phyloP scores from a whole-genome alignment of 1,140 invertebrate species.

The Venturia canescens region DNA sequence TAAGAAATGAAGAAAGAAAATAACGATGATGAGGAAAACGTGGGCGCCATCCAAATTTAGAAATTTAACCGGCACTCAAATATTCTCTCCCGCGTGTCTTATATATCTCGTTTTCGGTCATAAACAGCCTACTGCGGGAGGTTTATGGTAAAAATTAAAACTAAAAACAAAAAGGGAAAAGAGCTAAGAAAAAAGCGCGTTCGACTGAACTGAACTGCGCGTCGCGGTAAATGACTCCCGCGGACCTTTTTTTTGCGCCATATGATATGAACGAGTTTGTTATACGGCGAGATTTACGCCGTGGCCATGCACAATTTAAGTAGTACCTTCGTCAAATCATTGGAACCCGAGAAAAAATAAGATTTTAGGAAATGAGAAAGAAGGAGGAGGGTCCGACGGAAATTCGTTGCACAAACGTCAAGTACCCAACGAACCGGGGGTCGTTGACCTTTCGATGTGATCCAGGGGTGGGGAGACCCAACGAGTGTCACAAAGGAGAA shows the following conservation, averaged over 20 bases:
- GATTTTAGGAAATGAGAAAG: background rate
- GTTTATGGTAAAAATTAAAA: background rate
- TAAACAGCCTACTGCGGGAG: background rate
- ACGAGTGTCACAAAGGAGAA: background rate
- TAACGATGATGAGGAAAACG: conserved; percentile 20
- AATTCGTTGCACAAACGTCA: background rate
- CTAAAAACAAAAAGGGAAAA: background rate
- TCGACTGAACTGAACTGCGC: background rate
- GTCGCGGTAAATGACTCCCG: no score
- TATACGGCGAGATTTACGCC: no score
- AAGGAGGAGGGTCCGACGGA: background rate
- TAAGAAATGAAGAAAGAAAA: background rate
- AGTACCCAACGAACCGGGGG: background rate
- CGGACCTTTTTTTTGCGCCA: no score
- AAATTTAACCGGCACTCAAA: conserved; percentile 12
- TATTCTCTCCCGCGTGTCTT: background rate
- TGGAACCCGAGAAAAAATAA: no score
- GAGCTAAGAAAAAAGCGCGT: no score
- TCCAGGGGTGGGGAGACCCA: background rate
- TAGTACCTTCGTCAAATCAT: no score
- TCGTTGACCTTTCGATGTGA: background rate
- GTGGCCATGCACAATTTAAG: no score
- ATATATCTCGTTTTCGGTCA: background rate
- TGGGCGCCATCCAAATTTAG: conserved; percentile 37
- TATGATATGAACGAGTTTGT: no score